A percentile compares a stretch with the other conserved stretches of the same genome.
Conservation (phyloP, 35 echinoderm and acorn worm genomes). For the Strongylocentrotus purpuratus region DNA sequence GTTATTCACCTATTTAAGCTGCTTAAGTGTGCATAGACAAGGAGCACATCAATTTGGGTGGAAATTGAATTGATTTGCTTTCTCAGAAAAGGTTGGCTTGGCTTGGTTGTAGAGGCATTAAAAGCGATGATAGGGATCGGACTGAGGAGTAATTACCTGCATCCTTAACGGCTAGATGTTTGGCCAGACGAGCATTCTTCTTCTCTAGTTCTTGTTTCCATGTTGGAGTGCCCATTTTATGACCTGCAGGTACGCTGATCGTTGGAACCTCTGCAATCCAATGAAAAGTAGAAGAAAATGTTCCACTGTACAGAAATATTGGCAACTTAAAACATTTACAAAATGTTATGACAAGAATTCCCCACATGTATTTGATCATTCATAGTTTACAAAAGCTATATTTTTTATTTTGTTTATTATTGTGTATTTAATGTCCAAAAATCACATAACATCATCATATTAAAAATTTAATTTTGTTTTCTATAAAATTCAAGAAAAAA, state of each 20-base stretch:
- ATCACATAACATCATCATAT: too few species aligned
- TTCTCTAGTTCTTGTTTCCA: conserved; percentile 44
- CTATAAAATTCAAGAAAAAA: too few species aligned
- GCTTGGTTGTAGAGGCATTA: not conserved
- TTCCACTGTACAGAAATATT: too few species aligned
- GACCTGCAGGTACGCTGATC: not conserved
- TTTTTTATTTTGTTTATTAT: too few species aligned
- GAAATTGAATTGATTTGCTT: not conserved
- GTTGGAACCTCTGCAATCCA: conserved; percentile 37
- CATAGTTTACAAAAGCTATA: too few species aligned
- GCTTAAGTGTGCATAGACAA: not conserved
- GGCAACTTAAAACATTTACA: too few species aligned
- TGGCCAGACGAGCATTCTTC: conserved; percentile 19
- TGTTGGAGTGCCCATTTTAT: conserved; percentile 3
- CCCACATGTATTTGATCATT: too few species aligned
- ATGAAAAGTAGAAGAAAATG: not conserved
- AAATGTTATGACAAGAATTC: too few species aligned
- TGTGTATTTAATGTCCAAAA: too few species aligned
- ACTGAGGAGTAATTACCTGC: conserved; percentile 26
- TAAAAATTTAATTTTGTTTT: too few species aligned
- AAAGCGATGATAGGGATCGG: not conserved
- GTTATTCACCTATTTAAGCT: not conserved
- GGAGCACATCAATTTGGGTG: not conserved
- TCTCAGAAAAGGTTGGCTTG: not conserved
- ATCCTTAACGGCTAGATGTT: conserved; percentile 32